A percentile compares a stretch with the other conserved stretches of the same genome.
Conservation (phyloP, 2,113 vertebrate genomes). For the Boulengerochromis microlepis region DNA sequence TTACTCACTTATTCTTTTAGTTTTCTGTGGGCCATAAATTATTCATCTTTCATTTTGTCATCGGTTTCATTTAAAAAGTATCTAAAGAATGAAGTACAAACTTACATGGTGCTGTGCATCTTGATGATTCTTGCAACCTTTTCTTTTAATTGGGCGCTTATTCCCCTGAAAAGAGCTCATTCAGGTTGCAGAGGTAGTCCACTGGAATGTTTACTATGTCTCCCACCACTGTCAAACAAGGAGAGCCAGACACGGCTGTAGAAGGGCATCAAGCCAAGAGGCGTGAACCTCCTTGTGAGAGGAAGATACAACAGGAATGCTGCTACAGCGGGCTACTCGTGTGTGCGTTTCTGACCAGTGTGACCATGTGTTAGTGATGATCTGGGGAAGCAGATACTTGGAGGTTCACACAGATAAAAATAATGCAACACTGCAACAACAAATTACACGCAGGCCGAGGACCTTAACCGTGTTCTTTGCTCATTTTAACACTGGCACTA, state of each 20-base stretch:
- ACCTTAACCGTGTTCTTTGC: background rate
- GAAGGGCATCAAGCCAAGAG: rapidly evolving
- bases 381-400: background rate
- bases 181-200: rapidly evolving
- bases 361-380: background rate
- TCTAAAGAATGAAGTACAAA: background rate
- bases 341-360: background rate
- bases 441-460: background rate
- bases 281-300: rapidly evolving
- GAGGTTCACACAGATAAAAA: background rate
- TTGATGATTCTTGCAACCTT: rapidly evolving
- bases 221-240: background rate
- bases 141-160: rapidly evolving
- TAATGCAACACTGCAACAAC: background rate
- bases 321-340: rapidly evolving
- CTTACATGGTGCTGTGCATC: conserved; percentile 25
- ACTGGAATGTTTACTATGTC: background rate
- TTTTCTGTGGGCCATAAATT: background rate
- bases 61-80: background rate
- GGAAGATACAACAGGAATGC: background rate
- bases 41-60: background rate
- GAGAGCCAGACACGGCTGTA: background rate
- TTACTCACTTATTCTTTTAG: background rate
- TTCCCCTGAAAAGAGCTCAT: background rate
- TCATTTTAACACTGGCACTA: background rate